Base-by-base conservation (phyloP, 2,797 vertebrate genomes). In the Dromococcyx pavoninus region DNA sequence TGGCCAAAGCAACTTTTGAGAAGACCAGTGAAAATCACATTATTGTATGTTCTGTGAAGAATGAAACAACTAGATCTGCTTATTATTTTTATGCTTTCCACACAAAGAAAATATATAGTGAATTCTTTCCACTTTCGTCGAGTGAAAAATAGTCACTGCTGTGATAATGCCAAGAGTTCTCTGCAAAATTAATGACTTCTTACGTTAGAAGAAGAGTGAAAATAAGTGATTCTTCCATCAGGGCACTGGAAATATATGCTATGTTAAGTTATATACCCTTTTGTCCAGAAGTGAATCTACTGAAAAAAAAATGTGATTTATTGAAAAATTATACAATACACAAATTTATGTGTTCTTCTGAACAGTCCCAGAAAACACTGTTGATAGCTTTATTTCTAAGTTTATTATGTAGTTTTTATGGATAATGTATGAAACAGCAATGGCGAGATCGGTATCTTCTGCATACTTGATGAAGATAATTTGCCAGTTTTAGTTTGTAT, bases 61-160 rank as follows among this genome's bases (percentile, higher is more conserved):
- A 93, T 95, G 65, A 91, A 95, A 85, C 51, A 14, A 69, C 69
- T 89, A n/a, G 46, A 88, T 93, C 37, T 78, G n/a, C 79, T 91
- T 88, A 62, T 66, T 61, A 56, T 58, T 84, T 94, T 94, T 91
- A 77, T 77, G 44, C 39, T 92, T 95, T 91, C 77, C 80, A 88
- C 73, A 86, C n/a, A 84, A 90, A 90, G 86, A 90, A 92, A 91
- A 91, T 73, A 86, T 81, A 66, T 65, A 65, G 62, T 78, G 79
- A 80, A 77, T 89, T 92, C 94, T 88, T 89, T 74, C 39, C 33
- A 66, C 51, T 89, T 44, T 91, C 18, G 16, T 94, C 76, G 84
- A 89, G 73, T 80, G 76, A 95, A 95, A 94, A 94, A 95, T 89
- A 91, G 72, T 94, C 75, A 86, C 76, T 93, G 75, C 84, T 92